phyloP scores from a whole-genome alignment of 2,113 vertebrate species.

The Urocitellus parryii region DNA sequence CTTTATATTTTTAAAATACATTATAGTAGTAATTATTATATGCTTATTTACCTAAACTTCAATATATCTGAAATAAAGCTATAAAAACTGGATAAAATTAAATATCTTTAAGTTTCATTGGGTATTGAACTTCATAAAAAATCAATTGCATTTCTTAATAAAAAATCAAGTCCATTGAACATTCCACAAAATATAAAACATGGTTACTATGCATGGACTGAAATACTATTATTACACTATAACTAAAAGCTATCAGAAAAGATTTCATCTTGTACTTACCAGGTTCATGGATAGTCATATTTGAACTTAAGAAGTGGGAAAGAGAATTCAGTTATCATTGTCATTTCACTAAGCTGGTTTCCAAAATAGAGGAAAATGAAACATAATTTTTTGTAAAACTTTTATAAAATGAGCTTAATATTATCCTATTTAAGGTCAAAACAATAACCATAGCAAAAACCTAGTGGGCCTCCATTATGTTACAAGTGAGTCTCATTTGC shows the following conservation, averaged over 20 bases:
- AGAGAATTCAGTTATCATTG: neutral
- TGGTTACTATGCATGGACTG: neutral
- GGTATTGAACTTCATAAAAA: neutral
- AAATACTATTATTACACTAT: neutral
- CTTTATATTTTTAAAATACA: slow-evolving; percentile 6
- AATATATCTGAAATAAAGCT: neutral
- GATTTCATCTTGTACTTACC: slow-evolving; percentile 67
- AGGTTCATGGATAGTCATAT: slow-evolving; percentile 38
- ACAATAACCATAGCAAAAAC: neutral
- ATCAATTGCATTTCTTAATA: slow-evolving; percentile 1
- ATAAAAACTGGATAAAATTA: slow-evolving; percentile 14
- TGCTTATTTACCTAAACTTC: neutral
- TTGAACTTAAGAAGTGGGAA: slow-evolving; percentile 67
- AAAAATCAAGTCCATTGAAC: neutral
- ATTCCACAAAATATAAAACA: neutral
- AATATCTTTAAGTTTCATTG: neutral
- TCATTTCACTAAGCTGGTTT: neutral
- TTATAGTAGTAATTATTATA: neutral
- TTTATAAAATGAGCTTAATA: neutral
- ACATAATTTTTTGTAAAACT: neutral
- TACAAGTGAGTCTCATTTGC: neutral
- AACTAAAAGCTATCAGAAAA: neutral
- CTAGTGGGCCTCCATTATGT: neutral
- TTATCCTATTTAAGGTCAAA: slow-evolving; percentile 11
- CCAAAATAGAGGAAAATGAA: neutral